Base-by-base conservation (phyloP, 2,113 vertebrate genomes). In the Nipponia nippon region DNA sequence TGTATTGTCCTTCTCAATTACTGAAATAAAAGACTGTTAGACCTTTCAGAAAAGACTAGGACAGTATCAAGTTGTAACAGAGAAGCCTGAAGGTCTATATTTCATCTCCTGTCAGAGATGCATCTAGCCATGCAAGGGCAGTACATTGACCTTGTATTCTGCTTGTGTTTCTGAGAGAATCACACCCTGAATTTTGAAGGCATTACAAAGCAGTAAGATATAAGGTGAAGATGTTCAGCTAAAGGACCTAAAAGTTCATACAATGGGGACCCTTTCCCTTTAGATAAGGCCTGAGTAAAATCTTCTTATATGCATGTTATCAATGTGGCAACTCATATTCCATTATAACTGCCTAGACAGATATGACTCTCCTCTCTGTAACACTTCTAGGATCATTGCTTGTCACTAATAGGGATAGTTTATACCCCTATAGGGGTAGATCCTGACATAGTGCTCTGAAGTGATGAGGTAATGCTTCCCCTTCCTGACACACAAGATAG, bases 271-370 rank as follows among this genome's bases (percentile, higher is more conserved):
- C 7, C 27, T 22, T 62, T 56, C 47, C 58, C 27, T 62, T 77
- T 36, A 40, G 34, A 40, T 29, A 83, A 75, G 17, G 22, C 23
- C 34, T 21, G 22, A 71, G 19, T 65, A 56, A 83, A 63, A 53
- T 30, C 32, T 78, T 55, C 42, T n/a, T 46, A 40, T 0, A 4
- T 7, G 10, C 47, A n/a, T 0, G 0, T 75, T 58, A 29, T 32
- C 36, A 50, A 13, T 61, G 30, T 16, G 27, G 11, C 16, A 38
- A 23, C 44, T 55, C 8, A 34, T 7, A 66, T n/a, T 78, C 26
- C 50, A 30, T 59, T 63, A 14, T 14, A 70, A 42, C 13, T 52
- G 23, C 36, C 27, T 46, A 59, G 44, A 8, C 13, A 86, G n/a
- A 34, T 20, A 5, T 1, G 3, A 13, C 85, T n/a, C 10, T 78